Evolutionary conservation across 1,140 invertebrate genomes (phyloP).

Genomic region (Euglossa dilemma): DNA sequence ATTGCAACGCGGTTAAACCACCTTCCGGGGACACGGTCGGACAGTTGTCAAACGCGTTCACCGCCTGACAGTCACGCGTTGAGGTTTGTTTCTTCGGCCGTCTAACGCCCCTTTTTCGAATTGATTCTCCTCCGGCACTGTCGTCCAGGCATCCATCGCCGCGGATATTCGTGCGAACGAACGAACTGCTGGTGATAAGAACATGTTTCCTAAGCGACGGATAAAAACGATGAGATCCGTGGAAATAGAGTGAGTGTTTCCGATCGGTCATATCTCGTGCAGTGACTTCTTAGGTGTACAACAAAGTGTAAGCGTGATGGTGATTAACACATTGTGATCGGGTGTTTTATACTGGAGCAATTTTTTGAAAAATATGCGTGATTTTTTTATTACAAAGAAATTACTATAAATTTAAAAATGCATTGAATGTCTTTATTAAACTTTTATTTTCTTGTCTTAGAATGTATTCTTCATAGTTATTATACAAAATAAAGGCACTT

Average conservation of each 20-base stretch:
- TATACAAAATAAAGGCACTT: too few species aligned
- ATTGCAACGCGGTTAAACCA: neutral
- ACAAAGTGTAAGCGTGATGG: too few species aligned
- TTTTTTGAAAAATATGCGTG: too few species aligned
- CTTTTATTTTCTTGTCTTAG: too few species aligned
- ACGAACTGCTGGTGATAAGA: constrained; percentile 46
- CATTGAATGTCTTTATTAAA: too few species aligned
- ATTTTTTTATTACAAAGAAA: too few species aligned
- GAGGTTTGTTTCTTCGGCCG: constrained; percentile 74
- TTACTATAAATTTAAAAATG: too few species aligned
- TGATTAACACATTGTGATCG: too few species aligned
- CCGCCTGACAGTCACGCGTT: constrained; percentile 25
- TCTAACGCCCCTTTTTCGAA: constrained; percentile 69
- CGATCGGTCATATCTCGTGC: constrained; percentile 65
- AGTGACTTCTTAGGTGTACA: constrained; percentile 65
- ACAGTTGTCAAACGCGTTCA: constrained; percentile 18
- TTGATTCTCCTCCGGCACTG: constrained; percentile 21
- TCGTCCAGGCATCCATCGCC: constrained; percentile 18
- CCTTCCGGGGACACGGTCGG: too few species aligned
- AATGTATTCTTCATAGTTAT: too few species aligned
- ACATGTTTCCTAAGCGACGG: constrained; percentile 55
- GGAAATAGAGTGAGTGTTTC: constrained; percentile 65
- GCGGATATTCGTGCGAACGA: constrained; percentile 35
- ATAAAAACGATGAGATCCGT: constrained; percentile 53
- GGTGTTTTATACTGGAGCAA: too few species aligned